Conservation (phyloP, 1,140 invertebrate genomes). For the Paramacrobiotus metropolitanus region DNA sequence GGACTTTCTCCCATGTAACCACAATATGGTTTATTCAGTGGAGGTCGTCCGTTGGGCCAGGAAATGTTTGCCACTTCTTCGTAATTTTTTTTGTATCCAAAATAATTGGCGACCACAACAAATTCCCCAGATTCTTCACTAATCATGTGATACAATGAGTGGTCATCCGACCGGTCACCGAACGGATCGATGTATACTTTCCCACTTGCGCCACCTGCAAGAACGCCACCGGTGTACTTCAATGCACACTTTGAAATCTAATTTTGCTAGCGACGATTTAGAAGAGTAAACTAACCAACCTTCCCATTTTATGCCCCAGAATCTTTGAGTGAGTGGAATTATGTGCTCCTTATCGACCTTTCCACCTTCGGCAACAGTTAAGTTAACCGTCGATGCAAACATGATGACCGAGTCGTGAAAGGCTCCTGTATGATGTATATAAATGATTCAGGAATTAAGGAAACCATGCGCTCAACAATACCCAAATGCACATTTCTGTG, state of each 20-base stretch:
- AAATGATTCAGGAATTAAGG: no score
- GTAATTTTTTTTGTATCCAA: not conserved
- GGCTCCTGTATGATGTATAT: not conserved
- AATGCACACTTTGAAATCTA: no score
- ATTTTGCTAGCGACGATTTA: no score
- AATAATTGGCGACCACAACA: not conserved
- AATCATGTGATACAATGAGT: not conserved
- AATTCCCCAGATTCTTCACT: not conserved
- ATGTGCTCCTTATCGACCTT: not conserved
- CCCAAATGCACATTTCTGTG: no score
- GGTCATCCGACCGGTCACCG: not conserved
- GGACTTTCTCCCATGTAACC: not conserved
- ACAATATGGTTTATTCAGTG: not conserved
- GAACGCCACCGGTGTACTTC: no score
- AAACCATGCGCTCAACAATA: no score
- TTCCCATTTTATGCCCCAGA: not conserved
- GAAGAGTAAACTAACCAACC: no score
- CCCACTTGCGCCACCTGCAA: not conserved
- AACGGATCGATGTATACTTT: not conserved
- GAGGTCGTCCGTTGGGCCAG: not conserved
- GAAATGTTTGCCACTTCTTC: not conserved
- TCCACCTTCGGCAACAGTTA: not conserved
- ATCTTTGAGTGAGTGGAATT: not conserved
- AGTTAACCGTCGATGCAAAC: not conserved
- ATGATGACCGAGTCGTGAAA: constrained; percentile 4